phyloP scores from a whole-genome alignment of 2,113 vertebrate genomes.

The Loxodonta africana region DNA sequence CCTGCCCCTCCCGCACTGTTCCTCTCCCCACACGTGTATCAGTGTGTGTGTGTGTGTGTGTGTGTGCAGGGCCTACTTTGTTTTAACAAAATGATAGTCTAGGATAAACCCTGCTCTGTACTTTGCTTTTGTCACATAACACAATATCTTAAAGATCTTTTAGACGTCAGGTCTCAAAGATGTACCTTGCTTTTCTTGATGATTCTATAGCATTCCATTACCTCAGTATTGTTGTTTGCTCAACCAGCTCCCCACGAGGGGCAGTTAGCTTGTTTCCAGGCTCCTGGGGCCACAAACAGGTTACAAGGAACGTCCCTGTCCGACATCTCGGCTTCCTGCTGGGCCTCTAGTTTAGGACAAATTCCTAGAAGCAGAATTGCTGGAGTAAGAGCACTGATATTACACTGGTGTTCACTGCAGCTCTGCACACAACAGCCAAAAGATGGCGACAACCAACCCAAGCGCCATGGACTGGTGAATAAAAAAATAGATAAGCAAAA shows the following conservation, averaged over 20 bases:
- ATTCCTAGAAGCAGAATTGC: not conserved
- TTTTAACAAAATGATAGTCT: not conserved
- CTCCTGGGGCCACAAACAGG: fast-evolving
- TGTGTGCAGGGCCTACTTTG: not conserved
- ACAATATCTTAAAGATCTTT: not conserved
- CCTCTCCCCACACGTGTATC: not conserved
- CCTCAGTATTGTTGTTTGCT: not conserved
- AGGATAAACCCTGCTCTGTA: not conserved
- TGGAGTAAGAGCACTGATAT: too few relatives aligned
- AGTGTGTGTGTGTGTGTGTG: not conserved
- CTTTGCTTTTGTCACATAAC: not conserved
- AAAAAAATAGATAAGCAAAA: too few relatives aligned
- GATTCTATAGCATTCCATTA: not conserved
- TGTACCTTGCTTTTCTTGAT: not conserved
- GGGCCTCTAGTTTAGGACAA: not conserved
- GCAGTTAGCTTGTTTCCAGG: not conserved
- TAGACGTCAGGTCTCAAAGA: not conserved
- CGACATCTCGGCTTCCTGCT: not conserved
- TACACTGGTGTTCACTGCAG: not conserved
- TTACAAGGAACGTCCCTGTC: not conserved
- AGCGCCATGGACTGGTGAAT: not conserved
- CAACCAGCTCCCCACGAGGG: not conserved
- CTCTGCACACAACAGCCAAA: not conserved
- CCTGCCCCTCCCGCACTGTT: too few relatives aligned
- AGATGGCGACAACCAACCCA: not conserved